These are phyloP conservation scores for Orchesella cincta DNA, from an alignment of 1,140 invertebrate species.

Conservation along the genomic window DNA sequence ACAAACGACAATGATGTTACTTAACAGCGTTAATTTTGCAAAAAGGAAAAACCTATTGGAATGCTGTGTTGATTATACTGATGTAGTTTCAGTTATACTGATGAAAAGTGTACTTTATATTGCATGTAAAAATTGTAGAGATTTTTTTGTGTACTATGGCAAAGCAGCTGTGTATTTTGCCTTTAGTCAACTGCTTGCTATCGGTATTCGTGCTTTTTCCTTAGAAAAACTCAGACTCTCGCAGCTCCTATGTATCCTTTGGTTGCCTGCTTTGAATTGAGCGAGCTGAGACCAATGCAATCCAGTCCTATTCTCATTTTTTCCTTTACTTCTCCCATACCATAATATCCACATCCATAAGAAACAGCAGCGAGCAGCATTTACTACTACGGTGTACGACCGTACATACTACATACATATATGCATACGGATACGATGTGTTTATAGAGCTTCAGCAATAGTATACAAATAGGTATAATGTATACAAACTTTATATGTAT, in stretches of 20 bases:
- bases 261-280: slow-evolving; percentile 3
- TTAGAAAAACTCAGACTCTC: neutral
- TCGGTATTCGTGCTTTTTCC: slow-evolving; percentile 9
- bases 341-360: too few species aligned
- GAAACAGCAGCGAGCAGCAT: too few species aligned
- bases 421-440: too few species aligned
- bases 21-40: neutral
- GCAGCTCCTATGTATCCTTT: neutral
- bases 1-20: neutral
- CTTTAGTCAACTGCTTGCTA: neutral
- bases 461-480: too few species aligned
- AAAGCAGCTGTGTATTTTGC: too few species aligned
- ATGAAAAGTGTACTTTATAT: neutral
- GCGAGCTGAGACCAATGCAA: neutral
- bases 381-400: too few species aligned
- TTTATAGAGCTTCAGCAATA: too few species aligned
- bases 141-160: too few species aligned
- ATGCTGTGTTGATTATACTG: neutral
- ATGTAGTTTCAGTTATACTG: neutral
- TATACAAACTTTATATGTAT: too few species aligned
- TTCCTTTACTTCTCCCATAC: too few species aligned
- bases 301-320: slow-evolving; percentile 6
- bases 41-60: neutral
- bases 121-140: too few species aligned
- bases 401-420: too few species aligned